These are phyloP conservation scores for Mustela erminea DNA, from an alignment of 2,797 vertebrate species.

Conservation along the genomic window DNA sequence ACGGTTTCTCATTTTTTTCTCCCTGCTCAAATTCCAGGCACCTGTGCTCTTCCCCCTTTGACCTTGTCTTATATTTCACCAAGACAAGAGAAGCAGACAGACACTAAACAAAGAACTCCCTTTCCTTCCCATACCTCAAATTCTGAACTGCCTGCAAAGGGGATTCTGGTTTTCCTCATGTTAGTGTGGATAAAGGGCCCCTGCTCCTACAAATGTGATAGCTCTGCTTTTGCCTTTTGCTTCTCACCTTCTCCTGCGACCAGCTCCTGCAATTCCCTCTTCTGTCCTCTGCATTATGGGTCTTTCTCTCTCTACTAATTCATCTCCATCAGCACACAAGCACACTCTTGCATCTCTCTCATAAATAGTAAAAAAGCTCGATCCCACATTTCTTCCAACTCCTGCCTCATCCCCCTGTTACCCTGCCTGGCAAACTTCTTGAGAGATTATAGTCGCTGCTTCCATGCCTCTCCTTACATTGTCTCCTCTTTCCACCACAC, in stretches of 20 bases:
- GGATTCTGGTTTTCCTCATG: neutral
- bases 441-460: neutral
- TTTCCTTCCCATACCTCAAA: neutral
- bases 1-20: neutral
- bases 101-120: conserved; percentile 34
- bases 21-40: conserved; percentile 51
- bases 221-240: neutral
- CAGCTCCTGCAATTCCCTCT: neutral
- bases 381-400: neutral
- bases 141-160: neutral
- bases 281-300: neutral
- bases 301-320: neutral
- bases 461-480: neutral
- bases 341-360: neutral
- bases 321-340: neutral
- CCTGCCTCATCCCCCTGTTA: neutral
- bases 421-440: neutral
- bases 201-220: fast-evolving
- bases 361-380: neutral
- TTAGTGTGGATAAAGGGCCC: neutral
- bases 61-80: conserved; percentile 51
- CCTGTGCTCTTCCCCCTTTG: conserved; percentile 50
- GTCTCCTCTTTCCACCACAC: fast-evolving
- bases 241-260: neutral
- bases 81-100: neutral